Evolutionary conservation across 2,113 vertebrate genomes (phyloP), one percentile per base, ranked within the genome.

Genomic region (Gobiocypris rarus): DNA sequence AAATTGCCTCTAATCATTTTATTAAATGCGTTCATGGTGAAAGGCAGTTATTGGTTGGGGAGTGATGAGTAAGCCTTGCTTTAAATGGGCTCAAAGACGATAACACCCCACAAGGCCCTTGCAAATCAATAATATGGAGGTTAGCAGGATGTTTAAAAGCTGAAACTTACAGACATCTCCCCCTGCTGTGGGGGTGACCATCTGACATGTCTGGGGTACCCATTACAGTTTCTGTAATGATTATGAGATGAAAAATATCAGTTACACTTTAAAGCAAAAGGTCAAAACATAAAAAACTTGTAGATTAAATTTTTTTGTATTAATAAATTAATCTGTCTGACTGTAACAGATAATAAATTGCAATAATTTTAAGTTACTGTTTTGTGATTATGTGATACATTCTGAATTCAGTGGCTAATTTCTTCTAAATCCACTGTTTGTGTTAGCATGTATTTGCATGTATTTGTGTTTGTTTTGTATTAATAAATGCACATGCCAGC

Each of bases 1-100:
- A 75, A 63, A 74, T 56, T 22, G 45, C 41, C 50, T 80, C 41
- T 83, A 84, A 81, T 81, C 41, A 59, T 75, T 81, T 61, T 31
- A 84, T 81, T 59, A 86, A 81, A 86, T 56, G 85, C 24, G 26
- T 86, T 74, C 76, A 75, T 17, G 43, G 82, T 81, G 69, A 84
- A 79, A 75, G 38, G 31, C 24, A 41, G 28, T 69, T 56, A 81
- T 70, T 80, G 61, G 61, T 61, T 52, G 58, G 45, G 69, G n/a
- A 34, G 17, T 45, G 31, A 48, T 67, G 85, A 86, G n/a, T 75
- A 67, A 81, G 22, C 24, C 70, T 43, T 9, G 17, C 76, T 54
- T 31, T 54, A 83, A 83, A 77, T 59, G 45, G 43, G 28, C 17
- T 80, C 0, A 73, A 81, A 84, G 69, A 81, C 11, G 10, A 26